These are phyloP conservation scores for Melipona bicolor DNA, from an alignment of 2,888 invertebrate genomes.

Conservation along the genomic window DNA sequence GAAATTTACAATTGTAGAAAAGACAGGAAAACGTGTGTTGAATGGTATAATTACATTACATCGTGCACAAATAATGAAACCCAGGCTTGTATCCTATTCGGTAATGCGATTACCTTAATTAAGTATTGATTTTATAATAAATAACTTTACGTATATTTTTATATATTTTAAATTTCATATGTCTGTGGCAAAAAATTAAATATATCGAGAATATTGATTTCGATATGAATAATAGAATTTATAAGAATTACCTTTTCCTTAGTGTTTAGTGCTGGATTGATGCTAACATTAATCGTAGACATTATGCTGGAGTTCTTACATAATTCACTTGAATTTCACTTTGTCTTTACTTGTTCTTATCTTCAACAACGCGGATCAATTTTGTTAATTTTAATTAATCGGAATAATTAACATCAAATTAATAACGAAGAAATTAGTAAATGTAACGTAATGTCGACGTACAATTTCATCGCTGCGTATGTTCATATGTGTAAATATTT, in stretches of 20 bases:
- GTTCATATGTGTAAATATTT: not conserved
- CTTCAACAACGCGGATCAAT: not conserved
- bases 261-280: too few species aligned
- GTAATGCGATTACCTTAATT: not conserved
- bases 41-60: slow-evolving; percentile 56
- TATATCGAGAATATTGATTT: not conserved
- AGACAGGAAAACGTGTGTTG: slow-evolving; percentile 50
- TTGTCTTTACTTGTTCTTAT: too few species aligned
- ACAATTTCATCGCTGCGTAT: not conserved
- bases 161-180: not conserved
- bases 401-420: not conserved
- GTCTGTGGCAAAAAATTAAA: not conserved
- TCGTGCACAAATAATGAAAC: slow-evolving; percentile 69
- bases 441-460: not conserved
- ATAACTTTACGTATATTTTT: not conserved
- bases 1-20: slow-evolving; percentile 79
- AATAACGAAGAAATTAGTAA: not conserved
- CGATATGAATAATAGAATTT: not conserved
- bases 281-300: not conserved
- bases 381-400: not conserved
- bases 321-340: not conserved
- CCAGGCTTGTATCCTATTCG: slow-evolving; percentile 46
- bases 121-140: not conserved
- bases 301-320: not conserved
- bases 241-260: not conserved